Base-by-base conservation (phyloP, 2,888 invertebrate species). In the Lasiommata megera region DNA sequence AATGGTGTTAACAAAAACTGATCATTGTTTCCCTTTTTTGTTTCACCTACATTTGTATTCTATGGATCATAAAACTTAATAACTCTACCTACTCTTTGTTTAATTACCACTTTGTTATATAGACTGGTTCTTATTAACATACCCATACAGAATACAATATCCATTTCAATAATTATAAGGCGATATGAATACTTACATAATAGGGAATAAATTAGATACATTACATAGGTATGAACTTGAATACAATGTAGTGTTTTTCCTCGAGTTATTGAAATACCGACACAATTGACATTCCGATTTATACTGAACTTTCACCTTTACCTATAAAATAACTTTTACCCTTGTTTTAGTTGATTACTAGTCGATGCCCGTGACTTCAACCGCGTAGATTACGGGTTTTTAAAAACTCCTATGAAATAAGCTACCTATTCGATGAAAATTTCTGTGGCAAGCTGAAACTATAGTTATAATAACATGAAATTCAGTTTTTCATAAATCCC, bases 91-190 rank as follows among this genome's bases (percentile, higher is more conserved):
- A 28, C 37, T 37, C 16, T 54, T 50, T 38, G 38, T 29, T 37
- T 48, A 48, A 40, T 44, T 36, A 52, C 23, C 29, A 28, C 36
- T 36, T 52, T 29, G 31, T 18, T 34, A 11, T 29, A 47, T 41
- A 53, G 41, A 50, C 43, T 16, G 43, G 37, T 11, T 53, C 12
- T 36, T 34, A 60, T 53, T 60, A 48, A 41, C 47, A 50, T 60
- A 59, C 28, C 16, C 46, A 52, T 44, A 12, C 53, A 36, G 51
- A 41, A 23, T 5, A 23, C 23, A 23, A 23, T 29, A 11, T 37
- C 31, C 14, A 36, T 43, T 46, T 44, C 18, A 7, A 9, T 29
- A 29, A 14, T 31, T 44, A 46, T 58, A 14, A 44, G 34, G n/a
- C 9, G 28, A 34, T 46, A 36, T 46, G 40, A 29, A 40, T 47